Base-by-base conservation (phyloP, 2,888 invertebrate species). In the Agrotis ipsilon region DNA sequence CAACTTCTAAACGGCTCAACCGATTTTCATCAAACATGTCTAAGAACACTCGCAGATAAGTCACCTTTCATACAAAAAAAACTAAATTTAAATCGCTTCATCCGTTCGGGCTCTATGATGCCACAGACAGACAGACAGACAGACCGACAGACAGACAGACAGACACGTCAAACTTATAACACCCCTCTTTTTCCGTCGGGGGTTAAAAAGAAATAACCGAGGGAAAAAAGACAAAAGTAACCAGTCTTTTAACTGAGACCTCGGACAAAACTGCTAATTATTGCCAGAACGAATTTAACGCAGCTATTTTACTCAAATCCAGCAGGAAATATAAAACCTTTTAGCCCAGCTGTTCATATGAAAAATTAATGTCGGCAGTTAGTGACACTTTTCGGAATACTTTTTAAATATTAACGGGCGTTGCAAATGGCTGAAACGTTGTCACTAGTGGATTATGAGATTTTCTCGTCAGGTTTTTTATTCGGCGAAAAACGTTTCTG, bases 281-380 rank as follows among this genome's bases (percentile, higher is more conserved):
- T 57, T 73, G 58, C n/a, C 49, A 52, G 27, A 49, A 61, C 5
- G 5, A 54, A 61, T 68, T 55, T 45, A 21, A 45, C 54, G 18
- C 59, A 65, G 48, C 4, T 39, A 11, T 64, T 24, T 70, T 71
- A 60, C 16, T 16, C 27, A 51, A 51, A 63, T n/a, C n/a, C n/a
- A 59, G n/a, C 69, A 66, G 11, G 19, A 67, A 39, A 72, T 57
- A 66, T 48, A 78, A 77, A 81, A 72, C 74, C 82, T 84, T 84
- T 84, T 75, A 80, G 62, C 72, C 13, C 52, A 64, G 55, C 61
- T 59, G 74, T 68, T 70, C 21, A 59, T 72, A 62, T 84, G 75
- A 80, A 84, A 84, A 66, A 73, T 72, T 71, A 70, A 83, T 80
- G 73, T 4, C 61, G 55, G 55, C 84, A 73, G 66, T 75, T 72